Evolutionary conservation across 2,888 invertebrate species (phyloP).

Genomic region (Leucophenga montana): DNA sequence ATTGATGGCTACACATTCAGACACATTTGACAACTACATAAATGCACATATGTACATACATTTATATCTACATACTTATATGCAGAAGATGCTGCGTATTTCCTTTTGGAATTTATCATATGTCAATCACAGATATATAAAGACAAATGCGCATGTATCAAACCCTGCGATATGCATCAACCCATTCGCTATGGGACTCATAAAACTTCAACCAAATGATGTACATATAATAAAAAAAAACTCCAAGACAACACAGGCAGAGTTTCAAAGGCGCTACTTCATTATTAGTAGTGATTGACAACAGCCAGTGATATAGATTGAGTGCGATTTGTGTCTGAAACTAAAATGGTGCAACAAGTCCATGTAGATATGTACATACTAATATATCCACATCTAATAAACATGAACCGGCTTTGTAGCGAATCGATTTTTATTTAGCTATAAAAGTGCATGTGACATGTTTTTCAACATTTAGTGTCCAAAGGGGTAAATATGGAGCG

Average conservation of each 20-base stretch:
- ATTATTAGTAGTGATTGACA: slow-evolving; percentile 48
- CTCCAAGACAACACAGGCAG: neutral
- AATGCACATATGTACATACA: neutral
- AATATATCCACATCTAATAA: slow-evolving; percentile 1
- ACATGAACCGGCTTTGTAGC: slow-evolving; percentile 35
- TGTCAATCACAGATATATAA: slow-evolving; percentile 34
- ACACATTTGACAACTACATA: slow-evolving; percentile 19
- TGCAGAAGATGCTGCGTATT: slow-evolving; percentile 25
- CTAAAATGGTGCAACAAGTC: slow-evolving; percentile 29
- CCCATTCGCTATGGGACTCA: slow-evolving; percentile 19
- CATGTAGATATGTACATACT: too few species aligned
- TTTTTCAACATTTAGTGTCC: neutral
- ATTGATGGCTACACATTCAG: slow-evolving; percentile 45
- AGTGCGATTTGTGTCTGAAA: slow-evolving; percentile 24
- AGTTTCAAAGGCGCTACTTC: slow-evolving; percentile 36
- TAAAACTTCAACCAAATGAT: slow-evolving; percentile 15
- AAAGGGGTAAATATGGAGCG: slow-evolving; percentile 22
- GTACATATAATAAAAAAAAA: neutral
- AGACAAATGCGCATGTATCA: neutral
- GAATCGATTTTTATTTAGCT: slow-evolving; percentile 47
- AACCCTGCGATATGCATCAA: slow-evolving; percentile 9
- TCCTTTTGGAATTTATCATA: slow-evolving; percentile 52
- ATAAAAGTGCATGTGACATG: slow-evolving; percentile 41
- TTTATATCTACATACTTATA: too few species aligned
- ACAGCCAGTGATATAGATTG: slow-evolving; percentile 21